These are phyloP conservation scores for Hypomecis punctinalis DNA, from an alignment of 2,888 invertebrate species.

Conservation along the genomic window DNA sequence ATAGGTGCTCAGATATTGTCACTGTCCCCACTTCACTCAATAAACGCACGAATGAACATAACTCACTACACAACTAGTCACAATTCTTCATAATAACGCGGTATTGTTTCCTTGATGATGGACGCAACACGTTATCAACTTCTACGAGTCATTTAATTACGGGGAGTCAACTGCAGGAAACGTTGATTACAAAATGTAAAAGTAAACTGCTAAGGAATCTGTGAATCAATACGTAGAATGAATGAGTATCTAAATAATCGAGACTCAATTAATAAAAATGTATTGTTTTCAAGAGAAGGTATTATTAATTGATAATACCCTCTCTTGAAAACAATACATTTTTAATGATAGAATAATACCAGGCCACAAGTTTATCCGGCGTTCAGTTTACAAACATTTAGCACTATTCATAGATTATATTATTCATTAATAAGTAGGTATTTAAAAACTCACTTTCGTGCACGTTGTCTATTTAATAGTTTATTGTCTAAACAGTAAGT, in stretches of 20 bases:
- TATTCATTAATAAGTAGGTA: background rate
- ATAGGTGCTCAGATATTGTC: conserved; percentile 36
- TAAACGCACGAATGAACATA: conserved; percentile 14
- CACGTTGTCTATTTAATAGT: background rate
- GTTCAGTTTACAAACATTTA: conserved; percentile 1
- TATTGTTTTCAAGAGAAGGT: no score
- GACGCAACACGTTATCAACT: conserved; percentile 14
- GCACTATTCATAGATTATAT: background rate
- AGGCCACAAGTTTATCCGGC: background rate
- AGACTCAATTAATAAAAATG: no score
- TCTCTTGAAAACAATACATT: background rate
- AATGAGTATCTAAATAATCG: background rate
- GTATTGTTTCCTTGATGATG: conserved; percentile 14
- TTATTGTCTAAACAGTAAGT: background rate
- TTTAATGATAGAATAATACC: background rate
- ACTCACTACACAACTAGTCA: background rate
- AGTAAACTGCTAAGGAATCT: conserved; percentile 6
- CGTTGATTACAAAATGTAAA: conserved; percentile 15
- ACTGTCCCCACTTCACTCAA: conserved; percentile 38
- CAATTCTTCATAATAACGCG: conserved; percentile 16
- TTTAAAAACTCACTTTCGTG: conserved; percentile 6
- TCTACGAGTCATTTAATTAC: conserved; percentile 17
- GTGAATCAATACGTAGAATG: conserved; percentile 7
- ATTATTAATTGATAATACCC: no score
- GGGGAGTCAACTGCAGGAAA: conserved; percentile 12